phyloP scores from a whole-genome alignment of 1,140 invertebrate species.

The Atta texana region DNA sequence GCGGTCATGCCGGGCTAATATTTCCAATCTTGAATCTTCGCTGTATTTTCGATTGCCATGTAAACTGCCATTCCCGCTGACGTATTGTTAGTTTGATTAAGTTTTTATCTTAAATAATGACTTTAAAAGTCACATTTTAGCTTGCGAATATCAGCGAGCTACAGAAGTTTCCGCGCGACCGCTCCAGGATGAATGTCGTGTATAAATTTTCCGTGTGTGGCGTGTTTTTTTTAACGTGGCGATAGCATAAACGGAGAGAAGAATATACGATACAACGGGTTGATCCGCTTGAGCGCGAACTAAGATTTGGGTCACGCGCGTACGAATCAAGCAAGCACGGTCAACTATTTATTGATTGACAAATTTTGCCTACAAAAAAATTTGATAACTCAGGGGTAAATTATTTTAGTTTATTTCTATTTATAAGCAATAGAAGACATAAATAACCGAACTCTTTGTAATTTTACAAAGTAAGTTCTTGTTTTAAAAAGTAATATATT shows the following conservation, averaged over 20 bases:
- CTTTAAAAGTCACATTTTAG: constrained; percentile 4
- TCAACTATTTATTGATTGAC: background rate
- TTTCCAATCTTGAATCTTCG: constrained; percentile 36
- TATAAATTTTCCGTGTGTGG: constrained; percentile 29
- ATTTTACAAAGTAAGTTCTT: background rate
- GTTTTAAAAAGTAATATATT: constrained; percentile 3
- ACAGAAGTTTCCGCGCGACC: constrained; percentile 21
- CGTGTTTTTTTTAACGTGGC: constrained; percentile 23
- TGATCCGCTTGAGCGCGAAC: constrained; percentile 19
- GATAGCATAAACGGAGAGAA: constrained; percentile 23
- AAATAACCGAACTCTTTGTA: background rate
- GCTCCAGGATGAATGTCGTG: constrained; percentile 11
- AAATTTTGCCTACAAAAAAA: background rate
- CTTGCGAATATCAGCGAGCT: constrained; percentile 15
- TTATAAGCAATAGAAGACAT: background rate
- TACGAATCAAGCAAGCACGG: constrained; percentile 32
- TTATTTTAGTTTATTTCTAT: constrained; percentile 15
- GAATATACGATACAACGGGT: constrained; percentile 9
- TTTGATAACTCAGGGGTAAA: background rate
- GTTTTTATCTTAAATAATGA: constrained; percentile 24
- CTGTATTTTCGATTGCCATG: constrained; percentile 28
- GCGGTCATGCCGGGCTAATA: background rate
- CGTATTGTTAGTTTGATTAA: constrained; percentile 43
- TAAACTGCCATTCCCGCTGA: constrained; percentile 54
- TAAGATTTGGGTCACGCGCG: constrained; percentile 1